These are phyloP conservation scores for Pangasius mekongensis DNA, from an alignment of 2,797 vertebrate genomes.

Conservation along the genomic window DNA sequence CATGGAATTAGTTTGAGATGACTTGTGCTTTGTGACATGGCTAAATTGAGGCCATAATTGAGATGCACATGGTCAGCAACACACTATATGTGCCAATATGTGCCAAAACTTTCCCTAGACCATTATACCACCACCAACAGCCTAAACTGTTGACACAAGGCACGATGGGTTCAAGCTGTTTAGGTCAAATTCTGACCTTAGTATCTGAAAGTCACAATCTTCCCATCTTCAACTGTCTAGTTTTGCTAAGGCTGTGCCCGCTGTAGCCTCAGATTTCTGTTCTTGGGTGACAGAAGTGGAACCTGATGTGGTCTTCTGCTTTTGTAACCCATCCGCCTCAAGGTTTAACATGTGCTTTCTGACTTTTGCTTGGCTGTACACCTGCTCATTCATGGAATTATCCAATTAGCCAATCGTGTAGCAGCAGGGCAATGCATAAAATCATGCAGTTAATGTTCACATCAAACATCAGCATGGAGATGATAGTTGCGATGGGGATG, in stretches of 20 bases:
- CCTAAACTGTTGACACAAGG: neutral
- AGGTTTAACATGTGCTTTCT: neutral
- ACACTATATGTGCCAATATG: neutral
- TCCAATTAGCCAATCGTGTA: neutral
- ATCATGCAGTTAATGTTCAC: neutral
- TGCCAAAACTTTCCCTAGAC: neutral
- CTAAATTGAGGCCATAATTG: neutral
- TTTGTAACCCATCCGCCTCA: neutral
- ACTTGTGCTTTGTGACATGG: neutral
- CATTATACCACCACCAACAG: neutral
- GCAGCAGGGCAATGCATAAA: neutral
- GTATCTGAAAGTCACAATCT: neutral
- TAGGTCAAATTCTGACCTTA: neutral
- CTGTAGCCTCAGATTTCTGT: neutral
- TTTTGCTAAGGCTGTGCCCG: neutral
- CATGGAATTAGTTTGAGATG: neutral
- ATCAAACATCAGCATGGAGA: neutral
- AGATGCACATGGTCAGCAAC: neutral
- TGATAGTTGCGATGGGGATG: neutral
- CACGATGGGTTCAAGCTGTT: neutral
- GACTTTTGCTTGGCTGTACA: neutral
- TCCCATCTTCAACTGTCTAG: neutral
- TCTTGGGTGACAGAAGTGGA: neutral
- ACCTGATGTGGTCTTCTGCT: neutral
- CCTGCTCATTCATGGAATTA: neutral